Conservation (phyloP, 2,113 vertebrate species). For the Nerophis ophidion region DNA sequence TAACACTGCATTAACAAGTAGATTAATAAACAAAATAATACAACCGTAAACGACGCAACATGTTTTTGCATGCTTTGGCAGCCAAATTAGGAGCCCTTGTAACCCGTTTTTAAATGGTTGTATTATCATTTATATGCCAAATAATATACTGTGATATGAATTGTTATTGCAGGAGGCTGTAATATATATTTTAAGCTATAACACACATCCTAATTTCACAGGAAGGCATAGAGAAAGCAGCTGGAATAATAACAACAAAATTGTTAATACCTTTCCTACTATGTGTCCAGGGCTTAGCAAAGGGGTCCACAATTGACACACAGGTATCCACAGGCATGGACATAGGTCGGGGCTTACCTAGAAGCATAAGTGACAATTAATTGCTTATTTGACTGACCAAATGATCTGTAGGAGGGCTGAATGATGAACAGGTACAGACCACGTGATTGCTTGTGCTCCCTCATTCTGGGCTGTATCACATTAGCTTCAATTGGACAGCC, state of each 20-base stretch:
- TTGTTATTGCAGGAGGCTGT: too few species aligned
- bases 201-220: too few species aligned
- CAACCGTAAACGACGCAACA: too few species aligned
- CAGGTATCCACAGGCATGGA: slow-evolving; percentile 91
- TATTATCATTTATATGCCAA: too few species aligned
- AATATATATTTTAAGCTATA: too few species aligned
- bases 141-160: too few species aligned
- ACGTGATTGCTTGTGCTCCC: slow-evolving; percentile 79
- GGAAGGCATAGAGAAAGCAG: neutral
- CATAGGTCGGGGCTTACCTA: slow-evolving; percentile 87
- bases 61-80: too few species aligned
- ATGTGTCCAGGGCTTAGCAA: slow-evolving; percentile 77
- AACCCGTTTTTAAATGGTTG: too few species aligned
- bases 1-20: too few species aligned
- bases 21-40: too few species aligned
- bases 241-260: neutral
- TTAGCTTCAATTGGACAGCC: slow-evolving; percentile 76
- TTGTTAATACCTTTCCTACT: slow-evolving; percentile 79
- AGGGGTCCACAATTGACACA: slow-evolving; percentile 77
- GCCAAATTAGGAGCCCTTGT: too few species aligned
- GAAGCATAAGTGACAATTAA: neutral
- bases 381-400: neutral
- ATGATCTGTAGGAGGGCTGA: neutral
- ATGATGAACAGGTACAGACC: slow-evolving; percentile 61
- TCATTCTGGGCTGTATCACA: slow-evolving; percentile 78